Conservation (phyloP, 2,888 invertebrate species). For the Arrhopalites spinosus region DNA sequence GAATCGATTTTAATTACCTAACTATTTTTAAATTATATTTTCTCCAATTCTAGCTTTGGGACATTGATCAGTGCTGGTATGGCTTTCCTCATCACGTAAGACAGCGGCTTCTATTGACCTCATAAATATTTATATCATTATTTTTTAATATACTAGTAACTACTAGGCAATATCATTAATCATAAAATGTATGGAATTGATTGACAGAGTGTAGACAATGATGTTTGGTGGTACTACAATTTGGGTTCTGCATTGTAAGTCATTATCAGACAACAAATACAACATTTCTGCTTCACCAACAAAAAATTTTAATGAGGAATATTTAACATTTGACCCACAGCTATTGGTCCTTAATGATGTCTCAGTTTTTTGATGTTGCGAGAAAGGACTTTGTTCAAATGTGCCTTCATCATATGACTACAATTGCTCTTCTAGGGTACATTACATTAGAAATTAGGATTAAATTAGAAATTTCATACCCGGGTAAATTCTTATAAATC, state of each 20-base stretch:
- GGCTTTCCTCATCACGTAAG: constrained; percentile 77
- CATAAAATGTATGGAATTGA: neutral
- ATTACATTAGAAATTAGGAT: too few relatives aligned
- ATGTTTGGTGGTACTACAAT: constrained; percentile 97
- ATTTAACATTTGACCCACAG: too few relatives aligned
- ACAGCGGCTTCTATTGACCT: too few relatives aligned
- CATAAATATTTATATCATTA: too few relatives aligned
- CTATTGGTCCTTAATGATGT: constrained; percentile 90
- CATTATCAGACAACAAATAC: too few relatives aligned
- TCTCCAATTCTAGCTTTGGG: too few relatives aligned
- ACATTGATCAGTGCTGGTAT: constrained; percentile 83
- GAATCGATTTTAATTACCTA: too few relatives aligned
- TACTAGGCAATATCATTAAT: neutral
- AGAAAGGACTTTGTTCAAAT: constrained; percentile 97
- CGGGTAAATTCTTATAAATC: too few relatives aligned
- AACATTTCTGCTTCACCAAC: too few relatives aligned
- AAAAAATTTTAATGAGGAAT: too few relatives aligned
- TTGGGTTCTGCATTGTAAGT: constrained; percentile 68
- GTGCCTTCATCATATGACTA: constrained; percentile 96
- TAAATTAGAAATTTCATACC: neutral
- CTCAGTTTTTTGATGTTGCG: constrained; percentile 91
- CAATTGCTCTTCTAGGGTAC: constrained; percentile 80
- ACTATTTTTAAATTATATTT: too few relatives aligned
- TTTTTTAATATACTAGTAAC: too few relatives aligned
- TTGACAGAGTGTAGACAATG: constrained; percentile 59